phyloP scores from a whole-genome alignment of 2,113 vertebrate species.

The Boulengeromyrus knoepffleri region DNA sequence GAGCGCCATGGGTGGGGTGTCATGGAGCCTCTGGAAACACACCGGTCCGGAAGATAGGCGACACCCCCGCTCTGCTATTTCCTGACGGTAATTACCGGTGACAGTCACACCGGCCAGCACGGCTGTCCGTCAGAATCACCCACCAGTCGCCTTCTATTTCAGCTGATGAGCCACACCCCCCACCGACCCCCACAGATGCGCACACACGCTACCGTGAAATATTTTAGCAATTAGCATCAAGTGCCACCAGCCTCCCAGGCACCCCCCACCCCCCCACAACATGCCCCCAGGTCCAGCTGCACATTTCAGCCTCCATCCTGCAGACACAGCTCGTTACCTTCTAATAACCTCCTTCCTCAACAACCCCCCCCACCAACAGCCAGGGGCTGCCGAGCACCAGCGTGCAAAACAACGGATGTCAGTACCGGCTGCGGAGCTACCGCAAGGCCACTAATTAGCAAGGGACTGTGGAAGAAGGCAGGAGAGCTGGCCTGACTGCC shows the following conservation, averaged over 20 bases:
- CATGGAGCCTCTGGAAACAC: background rate
- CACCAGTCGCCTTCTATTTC: background rate
- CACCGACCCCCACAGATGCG: background rate
- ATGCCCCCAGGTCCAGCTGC: background rate
- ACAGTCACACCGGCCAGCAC: background rate
- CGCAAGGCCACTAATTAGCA: slow-evolving; percentile 8
- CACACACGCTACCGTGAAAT: slow-evolving; percentile 24
- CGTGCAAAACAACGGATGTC: slow-evolving; percentile 12
- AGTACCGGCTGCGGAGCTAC: background rate
- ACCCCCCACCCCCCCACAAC: background rate
- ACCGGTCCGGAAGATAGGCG: background rate
- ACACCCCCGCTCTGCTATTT: background rate
- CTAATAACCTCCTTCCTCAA: background rate
- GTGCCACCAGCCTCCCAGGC: background rate
- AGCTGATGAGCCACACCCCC: background rate
- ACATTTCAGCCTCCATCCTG: background rate
- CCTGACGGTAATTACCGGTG: background rate
- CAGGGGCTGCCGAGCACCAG: background rate
- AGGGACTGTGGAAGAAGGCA: background rate
- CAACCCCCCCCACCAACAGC: background rate
- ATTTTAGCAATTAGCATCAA: background rate
- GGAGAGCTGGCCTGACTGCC: background rate
- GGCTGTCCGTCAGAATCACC: background rate
- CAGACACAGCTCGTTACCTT: slow-evolving; percentile 8
- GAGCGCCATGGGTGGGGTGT: background rate